Evolutionary conservation across 2,888 invertebrate species (phyloP), one percentile per base, ranked within the genome.

Genomic region (Hydrotaea diabolus): DNA sequence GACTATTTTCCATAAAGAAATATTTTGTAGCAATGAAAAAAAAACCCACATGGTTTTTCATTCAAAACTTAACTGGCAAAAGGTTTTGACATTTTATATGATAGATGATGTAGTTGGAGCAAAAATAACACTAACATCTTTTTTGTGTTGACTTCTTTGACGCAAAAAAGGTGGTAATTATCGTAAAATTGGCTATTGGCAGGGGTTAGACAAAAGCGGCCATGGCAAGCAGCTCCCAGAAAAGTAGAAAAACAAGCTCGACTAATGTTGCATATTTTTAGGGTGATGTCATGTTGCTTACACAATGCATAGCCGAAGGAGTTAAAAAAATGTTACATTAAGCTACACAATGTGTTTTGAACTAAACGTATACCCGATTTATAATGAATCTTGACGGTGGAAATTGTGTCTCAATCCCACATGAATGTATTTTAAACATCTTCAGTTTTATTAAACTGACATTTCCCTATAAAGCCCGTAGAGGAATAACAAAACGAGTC

Each of bases 31-130:
- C 23, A n/a, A 62, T n/a, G 2, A 1, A 66, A n/a, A 39, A 46
- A 46, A 66, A 59, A 23, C 59, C 23, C 59, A 59, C 59, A 23
- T 59, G 55, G 59, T 59, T 59, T 59, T 59, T 19, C 26, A 2
- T 26, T 59, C 26, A 59, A 59, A 69, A 69, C 23, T 69, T 55
- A 75, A 23, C 80, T 77, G 76, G 82, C 90, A 91, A 90, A 91
- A 90, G 90, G 91, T 91, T 91, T 90, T 91, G 91, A 91, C 90
- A 91, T 89, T 91, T 91, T 89, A 57, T 87, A 91, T 91, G 90
- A 91, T 91, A 90, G 91, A 91, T 91, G 90, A 89, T 90, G 88
- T n/a, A 86, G 88, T 87, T 23, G 17, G 23, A 59, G 15, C 23
- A 59, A 11, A 59, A n/a, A 43, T 23, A 1, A 13, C 21, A 39